Percentiles rank a stretch among this genome's conserved stretches.
phyloP scores from a whole-genome alignment of 2,113 vertebrate species.

The Mobula hypostoma region DNA sequence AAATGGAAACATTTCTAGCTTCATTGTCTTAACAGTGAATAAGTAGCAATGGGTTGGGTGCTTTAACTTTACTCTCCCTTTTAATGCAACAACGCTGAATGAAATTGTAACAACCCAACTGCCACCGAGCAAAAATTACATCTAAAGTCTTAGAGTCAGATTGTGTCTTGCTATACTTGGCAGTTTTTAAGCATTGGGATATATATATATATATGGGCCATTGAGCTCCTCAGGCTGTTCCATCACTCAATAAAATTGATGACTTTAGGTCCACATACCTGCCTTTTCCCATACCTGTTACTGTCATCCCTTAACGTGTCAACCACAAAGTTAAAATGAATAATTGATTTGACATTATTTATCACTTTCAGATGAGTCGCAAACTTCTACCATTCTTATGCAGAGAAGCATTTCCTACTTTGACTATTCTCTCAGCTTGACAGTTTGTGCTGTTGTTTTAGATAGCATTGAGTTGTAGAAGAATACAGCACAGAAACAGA shows the following conservation, averaged over 20 bases:
- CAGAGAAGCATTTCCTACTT: not conserved
- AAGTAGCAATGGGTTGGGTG: not conserved
- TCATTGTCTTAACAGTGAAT: not conserved
- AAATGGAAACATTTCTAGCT: not conserved
- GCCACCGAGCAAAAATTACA: not conserved
- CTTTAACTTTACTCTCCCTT: not conserved
- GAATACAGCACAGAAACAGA: too few relatives aligned
- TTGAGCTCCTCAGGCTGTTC: not conserved
- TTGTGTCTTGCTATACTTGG: not conserved
- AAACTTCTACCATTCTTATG: not conserved
- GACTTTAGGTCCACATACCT: not conserved
- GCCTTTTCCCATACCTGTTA: not conserved
- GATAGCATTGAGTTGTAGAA: too few relatives aligned
- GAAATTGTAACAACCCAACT: not conserved
- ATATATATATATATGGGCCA: not conserved
- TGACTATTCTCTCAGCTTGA: not conserved
- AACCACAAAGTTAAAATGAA: not conserved
- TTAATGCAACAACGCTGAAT: not conserved
- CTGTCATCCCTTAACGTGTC: not conserved
- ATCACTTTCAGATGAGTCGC: not conserved
- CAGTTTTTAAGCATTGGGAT: not conserved
- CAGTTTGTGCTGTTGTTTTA: too few relatives aligned
- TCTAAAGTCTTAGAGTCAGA: not conserved
- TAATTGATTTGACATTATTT: not conserved
- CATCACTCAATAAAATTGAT: not conserved